Conservation (phyloP, 2,113 vertebrate species). For the Boleophthalmus pectinirostris region DNA sequence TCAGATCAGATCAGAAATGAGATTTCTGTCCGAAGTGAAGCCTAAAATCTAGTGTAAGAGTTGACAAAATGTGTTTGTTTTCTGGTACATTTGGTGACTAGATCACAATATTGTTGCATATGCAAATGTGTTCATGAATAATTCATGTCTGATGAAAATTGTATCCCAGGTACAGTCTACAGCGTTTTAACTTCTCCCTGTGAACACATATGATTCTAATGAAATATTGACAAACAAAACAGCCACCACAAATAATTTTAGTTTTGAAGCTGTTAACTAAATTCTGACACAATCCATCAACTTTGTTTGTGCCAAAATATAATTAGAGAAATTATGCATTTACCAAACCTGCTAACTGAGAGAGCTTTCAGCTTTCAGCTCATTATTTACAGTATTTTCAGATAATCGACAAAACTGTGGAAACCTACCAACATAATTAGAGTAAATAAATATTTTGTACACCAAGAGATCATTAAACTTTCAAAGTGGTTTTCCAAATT, state of each 20-base stretch:
- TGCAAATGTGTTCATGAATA: background rate
- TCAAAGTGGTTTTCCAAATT: background rate
- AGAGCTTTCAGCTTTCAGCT: slow-evolving; percentile 1
- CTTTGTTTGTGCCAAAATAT: background rate
- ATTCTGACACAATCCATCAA: background rate
- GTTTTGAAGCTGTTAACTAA: background rate
- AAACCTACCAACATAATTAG: background rate
- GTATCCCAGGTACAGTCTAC: background rate
- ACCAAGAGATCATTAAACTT: background rate
- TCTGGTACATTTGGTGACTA: too few species aligned
- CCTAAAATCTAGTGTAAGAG: too few species aligned
- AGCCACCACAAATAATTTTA: background rate
- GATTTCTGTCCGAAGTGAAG: too few species aligned
- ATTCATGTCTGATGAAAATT: background rate
- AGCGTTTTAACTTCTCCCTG: background rate
- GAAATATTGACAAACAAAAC: background rate
- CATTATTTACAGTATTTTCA: background rate
- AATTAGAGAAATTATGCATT: background rate
- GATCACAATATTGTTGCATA: background rate
- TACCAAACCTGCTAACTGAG: background rate
- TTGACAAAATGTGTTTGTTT: too few species aligned
- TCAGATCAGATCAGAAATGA: too few species aligned
- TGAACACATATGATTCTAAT: background rate
- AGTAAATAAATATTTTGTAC: background rate
- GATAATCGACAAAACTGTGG: background rate